Evolutionary conservation across 1,140 invertebrate genomes (phyloP).

Genomic region (Drosophila neocordata): DNA sequence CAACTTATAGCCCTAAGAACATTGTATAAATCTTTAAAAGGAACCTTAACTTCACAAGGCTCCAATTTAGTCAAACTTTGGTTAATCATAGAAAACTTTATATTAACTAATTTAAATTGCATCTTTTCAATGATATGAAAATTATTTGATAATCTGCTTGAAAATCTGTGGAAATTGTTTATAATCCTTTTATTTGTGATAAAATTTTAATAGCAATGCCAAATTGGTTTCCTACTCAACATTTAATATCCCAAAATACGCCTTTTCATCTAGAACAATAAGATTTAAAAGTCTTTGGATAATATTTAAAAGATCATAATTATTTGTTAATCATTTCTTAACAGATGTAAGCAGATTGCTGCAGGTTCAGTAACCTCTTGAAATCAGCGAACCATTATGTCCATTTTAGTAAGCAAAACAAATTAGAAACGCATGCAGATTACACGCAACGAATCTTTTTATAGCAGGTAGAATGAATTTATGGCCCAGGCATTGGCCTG

Average conservation of each 20-base stretch:
- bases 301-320: background rate
- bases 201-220: too few relatives aligned
- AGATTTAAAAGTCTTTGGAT: background rate
- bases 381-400: conserved; percentile 34
- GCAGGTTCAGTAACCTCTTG: conserved; percentile 35
- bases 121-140: too few relatives aligned
- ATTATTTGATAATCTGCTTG: too few relatives aligned
- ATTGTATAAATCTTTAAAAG: too few relatives aligned
- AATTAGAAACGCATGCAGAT: conserved; percentile 47
- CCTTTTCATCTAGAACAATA: background rate
- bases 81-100: too few relatives aligned
- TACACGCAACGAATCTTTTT: conserved; percentile 30
- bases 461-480: conserved; percentile 25
- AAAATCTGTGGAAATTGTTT: too few relatives aligned
- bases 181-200: too few relatives aligned
- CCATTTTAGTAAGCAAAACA: conserved; percentile 30
- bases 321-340: conserved; percentile 11
- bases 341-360: background rate
- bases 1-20: too few relatives aligned
- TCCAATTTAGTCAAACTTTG: too few relatives aligned
- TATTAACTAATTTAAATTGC: too few relatives aligned
- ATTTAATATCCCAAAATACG: background rate
- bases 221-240: too few relatives aligned
- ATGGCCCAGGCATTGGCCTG: conserved; percentile 30
- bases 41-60: too few relatives aligned